Percentiles rank a stretch among this genome's conserved stretches.
phyloP scores from a whole-genome alignment of 2,888 invertebrate genomes.

The Cremastobaeus sp. region DNA sequence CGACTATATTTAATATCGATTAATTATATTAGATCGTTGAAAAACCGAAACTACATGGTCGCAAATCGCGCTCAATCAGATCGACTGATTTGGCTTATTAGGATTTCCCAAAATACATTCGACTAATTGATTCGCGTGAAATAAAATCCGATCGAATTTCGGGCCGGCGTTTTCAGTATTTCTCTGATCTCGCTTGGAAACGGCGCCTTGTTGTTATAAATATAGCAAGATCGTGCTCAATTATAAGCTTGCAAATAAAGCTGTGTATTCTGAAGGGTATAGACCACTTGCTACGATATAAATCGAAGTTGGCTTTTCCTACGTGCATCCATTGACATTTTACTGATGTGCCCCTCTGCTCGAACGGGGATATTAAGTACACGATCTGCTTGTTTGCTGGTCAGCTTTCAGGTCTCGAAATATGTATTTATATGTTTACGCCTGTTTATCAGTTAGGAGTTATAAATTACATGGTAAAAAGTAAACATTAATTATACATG shows the following conservation, averaged over 20 bases:
- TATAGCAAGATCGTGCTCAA: conserved; percentile 52
- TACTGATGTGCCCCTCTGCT: conserved; percentile 33
- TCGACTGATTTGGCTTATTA: neutral
- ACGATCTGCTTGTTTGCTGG: conserved; percentile 25
- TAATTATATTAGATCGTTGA: too few species aligned
- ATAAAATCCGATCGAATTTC: too few species aligned
- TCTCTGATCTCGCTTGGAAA: too few species aligned
- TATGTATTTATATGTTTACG: conserved; percentile 15
- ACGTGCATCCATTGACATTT: conserved; percentile 55
- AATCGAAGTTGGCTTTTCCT: conserved; percentile 48
- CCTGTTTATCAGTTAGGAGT: neutral
- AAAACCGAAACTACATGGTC: neutral
- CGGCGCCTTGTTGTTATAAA: conserved; percentile 12
- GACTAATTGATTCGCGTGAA: conserved; percentile 12
- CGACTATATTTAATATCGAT: too few species aligned
- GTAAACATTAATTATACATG: conserved; percentile 14
- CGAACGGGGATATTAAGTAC: conserved; percentile 32
- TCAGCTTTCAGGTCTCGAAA: conserved; percentile 16
- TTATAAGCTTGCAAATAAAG: conserved; percentile 51
- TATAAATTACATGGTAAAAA: conserved; percentile 3
- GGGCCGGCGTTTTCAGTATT: too few species aligned
- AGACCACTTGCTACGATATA: conserved; percentile 45
- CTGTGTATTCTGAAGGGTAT: conserved; percentile 44
- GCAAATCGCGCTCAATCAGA: conserved; percentile 1
- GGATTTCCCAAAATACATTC: conserved; percentile 13